Conservation (phyloP, 2,797 vertebrate genomes). For the Linurgus olivaceus region DNA sequence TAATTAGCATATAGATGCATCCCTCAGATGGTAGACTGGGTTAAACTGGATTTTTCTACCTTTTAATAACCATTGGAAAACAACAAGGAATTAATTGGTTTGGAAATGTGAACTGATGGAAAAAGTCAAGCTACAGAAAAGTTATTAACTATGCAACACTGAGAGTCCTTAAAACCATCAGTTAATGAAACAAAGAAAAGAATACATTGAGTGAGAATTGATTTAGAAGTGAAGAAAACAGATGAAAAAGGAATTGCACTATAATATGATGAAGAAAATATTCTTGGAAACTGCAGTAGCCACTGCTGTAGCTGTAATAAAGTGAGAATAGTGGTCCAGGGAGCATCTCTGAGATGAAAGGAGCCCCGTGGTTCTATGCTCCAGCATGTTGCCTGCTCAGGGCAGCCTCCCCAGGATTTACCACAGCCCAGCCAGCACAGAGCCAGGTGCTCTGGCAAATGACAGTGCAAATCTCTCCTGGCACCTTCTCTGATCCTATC, state of each 20-base stretch:
- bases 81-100: slow-evolving; percentile 66
- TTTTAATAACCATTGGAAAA: slow-evolving; percentile 66
- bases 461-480: not conserved
- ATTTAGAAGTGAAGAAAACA: slow-evolving; percentile 44
- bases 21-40: slow-evolving; percentile 52
- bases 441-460: not conserved
- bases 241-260: slow-evolving; percentile 34
- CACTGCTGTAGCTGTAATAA: not conserved
- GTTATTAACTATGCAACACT: slow-evolving; percentile 62
- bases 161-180: slow-evolving; percentile 51
- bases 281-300: not conserved
- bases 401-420: not conserved
- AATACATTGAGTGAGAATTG: slow-evolving; percentile 52
- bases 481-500: not conserved
- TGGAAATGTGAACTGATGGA: slow-evolving; percentile 61
- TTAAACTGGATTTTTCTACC: slow-evolving; percentile 64
- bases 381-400: not conserved
- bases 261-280: slow-evolving; percentile 6
- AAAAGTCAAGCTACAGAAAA: slow-evolving; percentile 62
- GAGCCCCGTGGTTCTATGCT: not conserved
- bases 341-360: not conserved
- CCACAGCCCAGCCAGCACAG: not conserved
- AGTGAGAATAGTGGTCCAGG: not conserved
- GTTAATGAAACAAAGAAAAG: slow-evolving; percentile 61
- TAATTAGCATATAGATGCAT: slow-evolving; percentile 69